Evolutionary conservation across 2,888 invertebrate genomes (phyloP).

Genomic region (Bhutanitis thaidina): DNA sequence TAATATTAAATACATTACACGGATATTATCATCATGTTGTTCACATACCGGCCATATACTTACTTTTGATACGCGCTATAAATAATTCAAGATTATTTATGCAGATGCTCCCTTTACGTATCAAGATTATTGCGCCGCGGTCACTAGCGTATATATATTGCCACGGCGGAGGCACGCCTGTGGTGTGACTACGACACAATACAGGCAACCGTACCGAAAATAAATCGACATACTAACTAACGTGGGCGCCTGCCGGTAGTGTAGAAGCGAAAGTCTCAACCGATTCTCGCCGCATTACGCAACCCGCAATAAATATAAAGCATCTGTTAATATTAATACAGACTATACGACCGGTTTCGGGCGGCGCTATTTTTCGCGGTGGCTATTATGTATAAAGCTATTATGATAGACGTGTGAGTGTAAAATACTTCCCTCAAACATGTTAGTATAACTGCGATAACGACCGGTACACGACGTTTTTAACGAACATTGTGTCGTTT

Average conservation of each 20-base stretch:
- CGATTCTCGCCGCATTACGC: conserved; percentile 44
- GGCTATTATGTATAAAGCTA: conserved; percentile 46
- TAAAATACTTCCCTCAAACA: conserved; percentile 38
- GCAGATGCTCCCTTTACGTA: conserved; percentile 18
- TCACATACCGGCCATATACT: too few relatives aligned
- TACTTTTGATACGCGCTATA: too few relatives aligned
- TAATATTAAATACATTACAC: too few relatives aligned
- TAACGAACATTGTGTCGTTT: conserved; percentile 27
- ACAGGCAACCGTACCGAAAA: conserved; percentile 43
- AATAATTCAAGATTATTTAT: not conserved
- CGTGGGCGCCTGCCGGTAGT: conserved; percentile 53
- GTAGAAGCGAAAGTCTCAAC: conserved; percentile 45
- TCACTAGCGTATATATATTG: conserved; percentile 37
- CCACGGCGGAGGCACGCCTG: conserved; percentile 32
- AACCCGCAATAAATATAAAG: conserved; percentile 38
- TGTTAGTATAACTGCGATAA: conserved; percentile 63
- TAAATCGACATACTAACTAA: conserved; percentile 47
- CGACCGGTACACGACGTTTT: conserved; percentile 56
- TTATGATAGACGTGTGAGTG: conserved; percentile 51
- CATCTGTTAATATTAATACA: conserved; percentile 38
- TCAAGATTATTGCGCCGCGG: conserved; percentile 36
- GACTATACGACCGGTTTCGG: conserved; percentile 55
- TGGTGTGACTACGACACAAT: conserved; percentile 34
- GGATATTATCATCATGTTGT: too few relatives aligned
- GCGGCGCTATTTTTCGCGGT: conserved; percentile 50